Conservation (phyloP, 1,140 invertebrate species). For the Drosophila sp. region DNA sequence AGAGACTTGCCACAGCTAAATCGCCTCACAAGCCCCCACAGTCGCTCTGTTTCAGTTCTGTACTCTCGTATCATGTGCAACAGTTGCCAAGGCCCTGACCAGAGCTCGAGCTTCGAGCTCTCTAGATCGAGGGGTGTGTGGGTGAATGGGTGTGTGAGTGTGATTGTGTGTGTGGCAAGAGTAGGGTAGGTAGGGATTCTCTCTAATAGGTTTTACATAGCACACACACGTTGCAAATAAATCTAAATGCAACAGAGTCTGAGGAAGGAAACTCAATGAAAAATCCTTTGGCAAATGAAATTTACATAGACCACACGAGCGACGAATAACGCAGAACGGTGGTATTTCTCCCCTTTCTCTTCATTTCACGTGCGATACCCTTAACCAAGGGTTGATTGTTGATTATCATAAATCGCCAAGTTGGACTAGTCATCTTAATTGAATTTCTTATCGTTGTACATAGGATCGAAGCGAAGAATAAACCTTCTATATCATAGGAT, state of each 20-base stretch:
- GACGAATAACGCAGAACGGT: background rate
- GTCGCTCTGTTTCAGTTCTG: slow-evolving; percentile 17
- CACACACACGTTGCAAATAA: slow-evolving; percentile 59
- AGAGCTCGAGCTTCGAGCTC: background rate
- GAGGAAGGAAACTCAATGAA: slow-evolving; percentile 68
- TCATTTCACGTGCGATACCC: background rate
- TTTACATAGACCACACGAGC: slow-evolving; percentile 63
- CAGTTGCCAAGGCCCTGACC: slow-evolving; percentile 51
- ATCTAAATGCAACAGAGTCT: slow-evolving; percentile 30
- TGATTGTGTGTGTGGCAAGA: background rate
- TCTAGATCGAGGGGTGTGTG: background rate
- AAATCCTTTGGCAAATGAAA: slow-evolving; percentile 80
- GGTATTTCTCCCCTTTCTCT: background rate
- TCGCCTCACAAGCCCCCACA: background rate
- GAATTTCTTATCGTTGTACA: no score
- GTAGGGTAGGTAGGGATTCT: slow-evolving; percentile 18
- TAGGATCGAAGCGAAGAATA: no score
- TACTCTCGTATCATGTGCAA: slow-evolving; percentile 34
- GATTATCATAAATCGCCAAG: background rate
- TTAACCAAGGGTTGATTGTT: background rate
- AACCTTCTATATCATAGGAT: no score
- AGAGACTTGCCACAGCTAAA: slow-evolving; percentile 10
- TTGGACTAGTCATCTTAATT: no score
- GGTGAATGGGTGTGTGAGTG: no score
- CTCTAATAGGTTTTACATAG: slow-evolving; percentile 74